Percentiles rank a stretch among this genome's conserved stretches.
Evolutionary conservation across 2,113 vertebrate genomes (phyloP).

Genomic region (Ophiodon elongatus): DNA sequence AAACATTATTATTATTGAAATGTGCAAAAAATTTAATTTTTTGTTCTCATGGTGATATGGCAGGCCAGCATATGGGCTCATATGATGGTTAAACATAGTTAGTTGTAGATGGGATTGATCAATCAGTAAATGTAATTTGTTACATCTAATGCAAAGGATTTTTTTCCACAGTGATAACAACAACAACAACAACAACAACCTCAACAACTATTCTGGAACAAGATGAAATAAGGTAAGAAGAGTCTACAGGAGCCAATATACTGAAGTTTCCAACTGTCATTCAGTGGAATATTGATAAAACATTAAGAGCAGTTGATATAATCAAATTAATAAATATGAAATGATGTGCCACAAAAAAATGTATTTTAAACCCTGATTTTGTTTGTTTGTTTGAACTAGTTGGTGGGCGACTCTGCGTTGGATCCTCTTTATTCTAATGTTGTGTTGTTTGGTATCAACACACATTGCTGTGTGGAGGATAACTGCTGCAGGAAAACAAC

Average conservation of each 20-base stretch:
- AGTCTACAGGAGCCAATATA: background rate
- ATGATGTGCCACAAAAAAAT: background rate
- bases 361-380: background rate
- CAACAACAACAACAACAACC: slow-evolving; percentile 5
- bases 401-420: slow-evolving; percentile 74
- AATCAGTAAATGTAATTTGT: background rate
- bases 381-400: slow-evolving; percentile 38
- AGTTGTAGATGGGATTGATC: background rate
- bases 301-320: background rate
- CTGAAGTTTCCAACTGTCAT: background rate
- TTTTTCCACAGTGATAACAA: slow-evolving; percentile 28
- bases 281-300: background rate
- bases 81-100: background rate
- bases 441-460: slow-evolving; percentile 48
- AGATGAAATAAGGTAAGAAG: slow-evolving; percentile 42
- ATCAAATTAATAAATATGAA: background rate
- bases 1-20: background rate
- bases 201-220: background rate
- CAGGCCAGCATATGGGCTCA: background rate
- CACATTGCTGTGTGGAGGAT: slow-evolving; percentile 43
- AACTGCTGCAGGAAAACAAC: background rate
- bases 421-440: slow-evolving; percentile 64
- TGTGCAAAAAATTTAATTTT: background rate
- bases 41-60: background rate
- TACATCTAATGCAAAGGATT: background rate